Evolutionary conservation across 1,140 invertebrate genomes (phyloP).

Genomic region (Liolophura sinensis): DNA sequence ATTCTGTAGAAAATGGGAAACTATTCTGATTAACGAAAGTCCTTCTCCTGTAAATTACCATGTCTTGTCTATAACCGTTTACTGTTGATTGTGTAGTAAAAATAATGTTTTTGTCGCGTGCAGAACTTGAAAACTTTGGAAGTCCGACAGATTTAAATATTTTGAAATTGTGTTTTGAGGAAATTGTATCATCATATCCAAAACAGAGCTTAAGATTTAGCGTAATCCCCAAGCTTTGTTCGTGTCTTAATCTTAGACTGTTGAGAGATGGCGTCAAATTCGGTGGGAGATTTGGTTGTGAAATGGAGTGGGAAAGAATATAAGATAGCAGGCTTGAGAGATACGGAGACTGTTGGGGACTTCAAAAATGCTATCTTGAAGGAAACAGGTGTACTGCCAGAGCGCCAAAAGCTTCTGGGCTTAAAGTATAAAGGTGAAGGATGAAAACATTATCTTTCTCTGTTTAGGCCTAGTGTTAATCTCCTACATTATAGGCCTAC

Average conservation of each 20-base stretch:
- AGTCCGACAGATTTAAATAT: too few species aligned
- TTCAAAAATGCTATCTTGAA: conserved; percentile 77
- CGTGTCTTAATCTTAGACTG: background rate
- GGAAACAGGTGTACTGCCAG: conserved; percentile 82
- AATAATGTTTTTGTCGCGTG: too few species aligned
- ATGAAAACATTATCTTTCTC: background rate
- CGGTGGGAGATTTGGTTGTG: conserved; percentile 58
- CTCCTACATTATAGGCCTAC: conserved; percentile 3
- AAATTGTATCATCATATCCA: too few species aligned
- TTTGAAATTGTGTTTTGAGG: too few species aligned
- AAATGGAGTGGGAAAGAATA: conserved; percentile 93
- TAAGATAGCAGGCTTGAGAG: conserved; percentile 69
- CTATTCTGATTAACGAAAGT: too few species aligned
- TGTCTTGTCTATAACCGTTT: too few species aligned
- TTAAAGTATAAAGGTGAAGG: conserved; percentile 83
- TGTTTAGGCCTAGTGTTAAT: background rate
- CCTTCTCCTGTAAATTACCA: too few species aligned
- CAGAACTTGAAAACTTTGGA: too few species aligned
- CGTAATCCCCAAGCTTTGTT: background rate
- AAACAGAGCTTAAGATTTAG: background rate
- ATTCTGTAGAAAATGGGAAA: too few species aligned
- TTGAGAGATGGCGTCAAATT: background rate
- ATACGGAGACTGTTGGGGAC: conserved; percentile 51
- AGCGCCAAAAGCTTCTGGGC: conserved; percentile 91
- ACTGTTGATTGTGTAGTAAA: too few species aligned